phyloP scores from a whole-genome alignment of 1,140 invertebrate genomes.

The Bactericera cockerelli region DNA sequence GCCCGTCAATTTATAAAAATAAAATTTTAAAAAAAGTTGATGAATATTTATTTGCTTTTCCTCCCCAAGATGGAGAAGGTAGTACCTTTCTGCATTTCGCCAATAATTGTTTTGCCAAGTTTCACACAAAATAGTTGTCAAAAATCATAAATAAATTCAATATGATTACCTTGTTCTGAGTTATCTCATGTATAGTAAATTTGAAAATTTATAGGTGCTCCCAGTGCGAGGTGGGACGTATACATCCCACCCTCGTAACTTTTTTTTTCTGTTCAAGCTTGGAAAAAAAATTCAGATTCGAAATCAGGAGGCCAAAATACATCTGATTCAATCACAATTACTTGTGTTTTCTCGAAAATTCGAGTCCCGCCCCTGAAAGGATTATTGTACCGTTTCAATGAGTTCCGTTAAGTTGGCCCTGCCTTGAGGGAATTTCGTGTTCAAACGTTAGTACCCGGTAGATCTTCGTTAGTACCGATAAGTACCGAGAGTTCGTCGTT shows the following conservation, averaged over 20 bases:
- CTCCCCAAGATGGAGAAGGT: too few species aligned
- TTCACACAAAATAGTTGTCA: neutral
- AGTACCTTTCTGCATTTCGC: neutral
- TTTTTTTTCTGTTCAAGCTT: neutral
- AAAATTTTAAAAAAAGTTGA: too few species aligned
- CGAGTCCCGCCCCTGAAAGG: too few species aligned
- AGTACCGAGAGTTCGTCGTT: too few species aligned
- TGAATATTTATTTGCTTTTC: too few species aligned
- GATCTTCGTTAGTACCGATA: too few species aligned
- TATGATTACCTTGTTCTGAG: neutral
- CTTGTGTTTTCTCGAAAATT: neutral
- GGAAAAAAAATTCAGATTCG: neutral
- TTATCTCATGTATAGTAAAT: neutral
- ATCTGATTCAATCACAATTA: neutral
- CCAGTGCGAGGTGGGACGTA: neutral
- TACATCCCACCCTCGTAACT: neutral
- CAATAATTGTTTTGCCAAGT: neutral
- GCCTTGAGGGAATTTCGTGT: too few species aligned
- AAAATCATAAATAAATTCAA: neutral
- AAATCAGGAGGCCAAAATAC: neutral
- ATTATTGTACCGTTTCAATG: too few species aligned
- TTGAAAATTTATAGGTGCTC: neutral
- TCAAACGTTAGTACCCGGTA: too few species aligned
- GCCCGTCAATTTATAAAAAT: too few species aligned
- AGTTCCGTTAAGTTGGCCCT: too few species aligned